Percentiles rank a stretch among this genome's conserved stretches.
Conservation (phyloP, 2,797 vertebrate species). For the Neosalanx taihuensis region DNA sequence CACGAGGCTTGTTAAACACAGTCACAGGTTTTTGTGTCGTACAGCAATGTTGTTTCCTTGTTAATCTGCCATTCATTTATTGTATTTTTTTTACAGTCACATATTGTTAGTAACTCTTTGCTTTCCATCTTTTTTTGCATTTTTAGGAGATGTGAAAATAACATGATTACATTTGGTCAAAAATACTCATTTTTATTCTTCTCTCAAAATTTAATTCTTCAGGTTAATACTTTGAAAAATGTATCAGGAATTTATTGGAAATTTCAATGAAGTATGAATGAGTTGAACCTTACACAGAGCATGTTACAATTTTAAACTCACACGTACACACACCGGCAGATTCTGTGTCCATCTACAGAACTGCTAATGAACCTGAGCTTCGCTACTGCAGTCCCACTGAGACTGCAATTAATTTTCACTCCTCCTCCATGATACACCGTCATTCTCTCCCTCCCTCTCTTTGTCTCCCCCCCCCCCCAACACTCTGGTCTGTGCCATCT, state of each 20-base stretch:
- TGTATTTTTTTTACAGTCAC: neutral
- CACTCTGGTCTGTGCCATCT: constrained; percentile 32
- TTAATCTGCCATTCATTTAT: neutral
- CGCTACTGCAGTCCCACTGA: constrained; percentile 27
- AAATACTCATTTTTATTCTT: neutral
- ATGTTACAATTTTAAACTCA: neutral
- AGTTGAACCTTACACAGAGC: neutral
- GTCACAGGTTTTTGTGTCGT: neutral
- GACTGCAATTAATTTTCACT: constrained; percentile 40
- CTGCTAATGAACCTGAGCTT: constrained; percentile 42
- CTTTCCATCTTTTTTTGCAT: neutral
- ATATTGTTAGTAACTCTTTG: neutral
- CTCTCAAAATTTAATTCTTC: neutral
- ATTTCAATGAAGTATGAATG: neutral
- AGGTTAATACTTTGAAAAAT: too few relatives aligned
- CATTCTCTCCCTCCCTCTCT: constrained; percentile 2
- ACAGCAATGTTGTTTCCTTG: neutral
- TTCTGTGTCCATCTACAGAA: constrained; percentile 16
- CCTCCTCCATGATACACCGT: constrained; percentile 8
- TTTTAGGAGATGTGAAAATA: neutral
- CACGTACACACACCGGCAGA: neutral
- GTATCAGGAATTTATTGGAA: neutral
- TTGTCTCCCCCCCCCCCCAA: constrained; percentile 16
- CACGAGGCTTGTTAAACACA: neutral
- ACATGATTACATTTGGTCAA: too few relatives aligned